Percentiles rank a stretch among this genome's conserved stretches.
Conservation (phyloP, 1,140 invertebrate species). For the Halesus radiatus region DNA sequence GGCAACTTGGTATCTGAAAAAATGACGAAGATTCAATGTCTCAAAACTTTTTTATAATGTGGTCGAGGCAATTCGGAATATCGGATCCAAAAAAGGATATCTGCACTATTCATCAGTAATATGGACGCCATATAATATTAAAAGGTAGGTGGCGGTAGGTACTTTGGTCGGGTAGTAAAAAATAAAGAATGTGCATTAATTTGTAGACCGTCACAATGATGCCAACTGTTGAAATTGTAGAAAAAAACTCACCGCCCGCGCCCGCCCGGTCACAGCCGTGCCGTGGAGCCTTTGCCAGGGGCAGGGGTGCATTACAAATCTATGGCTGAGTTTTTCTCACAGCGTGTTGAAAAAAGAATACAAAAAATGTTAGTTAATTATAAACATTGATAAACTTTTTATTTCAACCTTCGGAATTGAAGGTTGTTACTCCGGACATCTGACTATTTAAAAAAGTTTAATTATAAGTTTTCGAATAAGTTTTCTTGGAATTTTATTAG, state of each 20-base stretch:
- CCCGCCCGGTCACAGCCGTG: conserved; percentile 1
- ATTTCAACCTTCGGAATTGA: no score
- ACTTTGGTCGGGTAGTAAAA: conserved; percentile 36
- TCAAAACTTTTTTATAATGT: background rate
- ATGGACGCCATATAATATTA: conserved; percentile 28
- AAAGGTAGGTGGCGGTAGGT: conserved; percentile 32
- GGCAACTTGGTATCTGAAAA: background rate
- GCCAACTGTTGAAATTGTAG: conserved; percentile 51
- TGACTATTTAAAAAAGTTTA: no score
- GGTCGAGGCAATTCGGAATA: background rate
- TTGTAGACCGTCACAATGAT: conserved; percentile 55
- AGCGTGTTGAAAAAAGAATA: no score
- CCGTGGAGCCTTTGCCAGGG: background rate
- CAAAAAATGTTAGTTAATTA: no score
- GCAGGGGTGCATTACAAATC: background rate
- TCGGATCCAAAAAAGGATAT: conserved; percentile 31
- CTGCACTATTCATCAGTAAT: conserved; percentile 48
- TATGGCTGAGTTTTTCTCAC: no score
- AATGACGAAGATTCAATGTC: background rate
- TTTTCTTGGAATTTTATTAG: no score
- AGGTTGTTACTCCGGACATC: no score
- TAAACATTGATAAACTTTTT: no score
- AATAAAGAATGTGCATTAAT: conserved; percentile 56
- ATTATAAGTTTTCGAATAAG: no score
- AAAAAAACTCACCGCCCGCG: conserved; percentile 40